phyloP scores from a whole-genome alignment of 2,113 vertebrate species.

The Trogon surrucura region DNA sequence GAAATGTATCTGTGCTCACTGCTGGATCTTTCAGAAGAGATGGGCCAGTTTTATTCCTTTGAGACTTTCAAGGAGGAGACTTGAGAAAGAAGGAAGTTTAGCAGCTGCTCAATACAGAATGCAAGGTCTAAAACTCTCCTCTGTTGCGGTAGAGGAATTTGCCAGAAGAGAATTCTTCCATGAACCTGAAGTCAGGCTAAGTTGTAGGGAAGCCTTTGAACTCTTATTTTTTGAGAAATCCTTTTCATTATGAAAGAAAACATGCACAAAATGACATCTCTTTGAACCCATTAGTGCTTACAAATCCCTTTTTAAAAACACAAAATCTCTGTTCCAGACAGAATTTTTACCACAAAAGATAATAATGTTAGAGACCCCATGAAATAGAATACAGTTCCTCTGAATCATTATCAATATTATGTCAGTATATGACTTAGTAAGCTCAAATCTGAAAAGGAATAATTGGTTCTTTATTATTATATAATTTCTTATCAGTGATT shows the following conservation, averaged over 20 bases:
- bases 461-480: conserved; percentile 2
- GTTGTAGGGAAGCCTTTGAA: neutral
- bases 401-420: neutral
- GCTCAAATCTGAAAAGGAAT: conserved; percentile 6
- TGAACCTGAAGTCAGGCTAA: neutral
- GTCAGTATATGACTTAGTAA: neutral
- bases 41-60: neutral
- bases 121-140: neutral
- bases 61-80: neutral
- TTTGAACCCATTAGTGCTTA: neutral
- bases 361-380: neutral
- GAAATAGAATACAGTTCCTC: neutral
- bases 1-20: neutral
- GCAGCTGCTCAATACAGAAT: neutral
- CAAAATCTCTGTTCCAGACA: neutral
- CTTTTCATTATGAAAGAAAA: neutral
- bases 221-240: neutral
- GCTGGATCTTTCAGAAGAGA: neutral
- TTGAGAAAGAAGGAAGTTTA: neutral
- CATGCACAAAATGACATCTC: neutral
- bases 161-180: neutral
- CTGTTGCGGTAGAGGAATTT: neutral
- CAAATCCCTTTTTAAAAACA: neutral
- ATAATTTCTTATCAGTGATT: conserved; percentile 3
- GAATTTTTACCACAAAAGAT: neutral